phyloP scores from a whole-genome alignment of 2,888 invertebrate species.

The Andrena marginata region DNA sequence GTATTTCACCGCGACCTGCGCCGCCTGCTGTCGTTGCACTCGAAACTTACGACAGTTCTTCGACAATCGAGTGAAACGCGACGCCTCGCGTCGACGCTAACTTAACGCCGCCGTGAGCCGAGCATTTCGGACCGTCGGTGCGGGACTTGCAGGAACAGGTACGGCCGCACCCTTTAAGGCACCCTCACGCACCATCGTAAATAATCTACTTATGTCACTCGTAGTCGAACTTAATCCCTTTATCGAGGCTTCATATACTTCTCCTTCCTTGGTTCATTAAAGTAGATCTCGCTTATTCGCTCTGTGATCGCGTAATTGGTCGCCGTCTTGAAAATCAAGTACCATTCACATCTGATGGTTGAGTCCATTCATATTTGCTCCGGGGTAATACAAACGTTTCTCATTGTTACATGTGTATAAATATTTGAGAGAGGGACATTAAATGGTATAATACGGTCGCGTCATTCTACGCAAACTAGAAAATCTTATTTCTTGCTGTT shows the following conservation, averaged over 20 bases:
- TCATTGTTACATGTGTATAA: neutral
- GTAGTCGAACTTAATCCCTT: neutral
- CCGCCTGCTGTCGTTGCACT: constrained; percentile 36
- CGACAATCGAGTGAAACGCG: constrained; percentile 44
- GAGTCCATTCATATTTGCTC: neutral
- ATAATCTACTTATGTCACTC: neutral
- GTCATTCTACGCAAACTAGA: neutral
- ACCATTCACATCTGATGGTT: neutral
- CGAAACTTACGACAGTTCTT: constrained; percentile 41
- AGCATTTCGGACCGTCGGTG: neutral
- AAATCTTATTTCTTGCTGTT: neutral
- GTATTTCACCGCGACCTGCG: constrained; percentile 41
- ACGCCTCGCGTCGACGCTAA: constrained; percentile 43
- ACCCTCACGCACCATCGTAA: constrained; percentile 14
- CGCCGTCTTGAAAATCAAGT: neutral
- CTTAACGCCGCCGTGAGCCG: constrained; percentile 49
- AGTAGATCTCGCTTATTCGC: neutral
- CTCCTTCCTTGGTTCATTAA: neutral
- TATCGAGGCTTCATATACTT: neutral
- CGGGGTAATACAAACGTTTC: neutral
- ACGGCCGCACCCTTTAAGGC: constrained; percentile 1
- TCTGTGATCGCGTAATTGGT: neutral
- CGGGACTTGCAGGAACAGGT: constrained; percentile 32
- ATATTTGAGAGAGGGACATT: too few species aligned
- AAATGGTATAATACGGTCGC: neutral